A percentile compares a stretch with the other conserved stretches of the same genome.
Conservation (phyloP, 2,797 vertebrate genomes). For the Podargus strigoides region DNA sequence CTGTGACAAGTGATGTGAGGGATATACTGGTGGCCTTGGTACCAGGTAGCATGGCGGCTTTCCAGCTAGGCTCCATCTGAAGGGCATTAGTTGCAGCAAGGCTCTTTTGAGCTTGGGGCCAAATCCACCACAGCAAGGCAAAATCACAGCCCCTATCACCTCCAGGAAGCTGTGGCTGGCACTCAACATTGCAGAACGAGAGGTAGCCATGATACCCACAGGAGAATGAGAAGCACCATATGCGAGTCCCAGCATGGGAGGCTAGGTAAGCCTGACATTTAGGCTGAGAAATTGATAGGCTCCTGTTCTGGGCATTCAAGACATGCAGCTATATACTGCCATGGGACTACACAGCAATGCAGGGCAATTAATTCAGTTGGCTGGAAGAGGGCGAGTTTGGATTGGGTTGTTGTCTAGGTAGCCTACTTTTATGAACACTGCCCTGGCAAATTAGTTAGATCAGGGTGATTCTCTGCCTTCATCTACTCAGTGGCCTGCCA, state of each 20-base stretch:
- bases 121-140: not conserved
- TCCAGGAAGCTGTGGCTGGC: not conserved
- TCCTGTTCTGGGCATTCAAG: not conserved
- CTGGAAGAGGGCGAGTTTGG: not conserved
- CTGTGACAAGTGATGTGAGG: not conserved
- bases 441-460: not conserved
- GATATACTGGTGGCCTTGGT: not conserved
- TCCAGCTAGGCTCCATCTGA: not conserved
- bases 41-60: not conserved
- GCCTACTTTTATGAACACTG: not conserved
- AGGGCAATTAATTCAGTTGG: not conserved
- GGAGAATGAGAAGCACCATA: accelerated
- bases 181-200: accelerated
- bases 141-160: not conserved
- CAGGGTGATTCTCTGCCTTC: not conserved
- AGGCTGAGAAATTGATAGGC: not conserved
- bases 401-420: not conserved
- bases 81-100: not conserved
- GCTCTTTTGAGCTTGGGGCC: not conserved
- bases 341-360: not conserved
- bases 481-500: not conserved
- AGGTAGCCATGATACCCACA: not conserved
- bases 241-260: too few species aligned
- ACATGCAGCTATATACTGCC: not conserved
- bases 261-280: not conserved